Conservation (phyloP, 2,888 invertebrate species). For the Pollenia griseotomentosa region DNA sequence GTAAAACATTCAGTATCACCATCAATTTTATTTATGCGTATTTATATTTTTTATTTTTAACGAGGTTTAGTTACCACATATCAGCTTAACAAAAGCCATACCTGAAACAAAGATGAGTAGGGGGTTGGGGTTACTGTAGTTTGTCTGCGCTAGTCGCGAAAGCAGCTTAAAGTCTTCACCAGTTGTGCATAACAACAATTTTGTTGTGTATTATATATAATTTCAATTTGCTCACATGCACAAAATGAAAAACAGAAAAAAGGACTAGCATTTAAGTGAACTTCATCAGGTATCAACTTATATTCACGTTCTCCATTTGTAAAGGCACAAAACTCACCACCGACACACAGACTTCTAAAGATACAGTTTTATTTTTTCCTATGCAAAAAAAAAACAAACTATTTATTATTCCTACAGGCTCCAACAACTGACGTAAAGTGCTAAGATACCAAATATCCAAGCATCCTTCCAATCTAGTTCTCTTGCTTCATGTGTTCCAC, state of each 20-base stretch:
- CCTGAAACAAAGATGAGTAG: background rate
- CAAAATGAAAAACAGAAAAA: background rate
- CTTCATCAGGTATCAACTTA: slow-evolving; percentile 54
- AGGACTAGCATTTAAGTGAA: slow-evolving; percentile 16
- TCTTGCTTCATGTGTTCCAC: slow-evolving; percentile 36
- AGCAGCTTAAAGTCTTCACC: slow-evolving; percentile 58
- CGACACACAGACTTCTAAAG: background rate
- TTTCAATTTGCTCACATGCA: slow-evolving; percentile 45
- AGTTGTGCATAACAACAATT: slow-evolving; percentile 18
- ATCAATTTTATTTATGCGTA: background rate
- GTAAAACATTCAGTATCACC: background rate
- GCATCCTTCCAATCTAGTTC: slow-evolving; percentile 36
- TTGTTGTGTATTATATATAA: slow-evolving; percentile 5
- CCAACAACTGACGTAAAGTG: slow-evolving; percentile 44
- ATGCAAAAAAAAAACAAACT: slow-evolving; percentile 81
- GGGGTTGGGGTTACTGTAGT: no score
- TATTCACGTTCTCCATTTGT: slow-evolving; percentile 33
- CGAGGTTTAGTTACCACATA: slow-evolving; percentile 53
- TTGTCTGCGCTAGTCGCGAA: slow-evolving; percentile 41
- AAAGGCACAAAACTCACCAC: background rate
- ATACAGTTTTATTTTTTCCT: slow-evolving; percentile 74
- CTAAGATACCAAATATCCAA: slow-evolving; percentile 29
- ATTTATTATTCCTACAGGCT: slow-evolving; percentile 79
- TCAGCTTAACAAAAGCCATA: slow-evolving; percentile 50
- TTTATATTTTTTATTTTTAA: slow-evolving; percentile 8